Percentiles rank a stretch among this genome's conserved stretches.
Evolutionary conservation across 2,113 vertebrate genomes (phyloP).

Genomic region (Seriola quinqueradiata): DNA sequence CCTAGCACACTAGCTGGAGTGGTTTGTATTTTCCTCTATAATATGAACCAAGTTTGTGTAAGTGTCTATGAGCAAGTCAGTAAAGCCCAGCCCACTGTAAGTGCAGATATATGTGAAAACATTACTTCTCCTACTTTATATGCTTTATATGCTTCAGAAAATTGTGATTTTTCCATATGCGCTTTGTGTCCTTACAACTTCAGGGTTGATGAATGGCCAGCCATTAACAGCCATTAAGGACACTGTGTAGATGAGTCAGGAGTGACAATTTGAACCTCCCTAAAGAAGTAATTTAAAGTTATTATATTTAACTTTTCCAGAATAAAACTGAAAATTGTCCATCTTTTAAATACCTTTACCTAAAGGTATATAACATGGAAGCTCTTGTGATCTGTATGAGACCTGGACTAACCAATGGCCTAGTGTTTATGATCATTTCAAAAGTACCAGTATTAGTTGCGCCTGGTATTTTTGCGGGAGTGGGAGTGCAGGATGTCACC

Average conservation of each 20-base stretch:
- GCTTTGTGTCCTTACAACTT: background rate
- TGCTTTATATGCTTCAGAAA: background rate
- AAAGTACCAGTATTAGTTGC: too few species aligned
- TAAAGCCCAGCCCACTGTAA: background rate
- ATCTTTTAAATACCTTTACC: background rate
- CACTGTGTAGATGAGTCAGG: background rate
- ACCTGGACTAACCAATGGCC: too few species aligned
- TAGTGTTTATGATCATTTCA: too few species aligned
- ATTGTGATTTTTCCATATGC: background rate
- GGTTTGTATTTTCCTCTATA: background rate
- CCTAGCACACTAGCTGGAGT: too few species aligned
- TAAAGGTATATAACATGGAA: background rate
- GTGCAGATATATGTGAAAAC: background rate
- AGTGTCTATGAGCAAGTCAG: background rate
- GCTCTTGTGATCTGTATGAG: background rate
- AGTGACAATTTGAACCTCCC: conserved; percentile 10
- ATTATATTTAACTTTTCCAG: too few species aligned
- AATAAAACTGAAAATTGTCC: background rate
- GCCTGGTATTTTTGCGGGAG: background rate
- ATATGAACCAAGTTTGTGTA: background rate
- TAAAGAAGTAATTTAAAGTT: background rate
- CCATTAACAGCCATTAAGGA: conserved; percentile 16
- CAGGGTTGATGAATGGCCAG: background rate
- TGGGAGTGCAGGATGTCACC: background rate
- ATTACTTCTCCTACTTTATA: background rate